Evolutionary conservation across 2,113 vertebrate species (phyloP).

Genomic region (Thinocorus orbignyianus): DNA sequence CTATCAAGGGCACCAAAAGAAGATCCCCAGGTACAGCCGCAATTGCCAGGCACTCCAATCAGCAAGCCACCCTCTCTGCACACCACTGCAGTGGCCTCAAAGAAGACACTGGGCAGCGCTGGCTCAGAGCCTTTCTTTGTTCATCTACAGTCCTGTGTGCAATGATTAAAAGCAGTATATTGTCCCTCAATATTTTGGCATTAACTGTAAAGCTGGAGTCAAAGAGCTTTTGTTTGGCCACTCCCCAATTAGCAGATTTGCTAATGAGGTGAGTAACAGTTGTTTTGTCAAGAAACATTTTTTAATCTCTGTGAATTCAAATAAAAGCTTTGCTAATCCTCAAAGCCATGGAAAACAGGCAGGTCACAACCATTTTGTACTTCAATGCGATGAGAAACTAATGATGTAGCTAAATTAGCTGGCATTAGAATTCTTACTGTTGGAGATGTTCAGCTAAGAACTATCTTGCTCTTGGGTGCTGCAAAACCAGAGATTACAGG

Average conservation of each 20-base stretch:
- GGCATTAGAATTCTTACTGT: background rate
- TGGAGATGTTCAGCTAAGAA: background rate
- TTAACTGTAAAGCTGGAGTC: background rate
- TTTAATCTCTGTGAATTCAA: background rate
- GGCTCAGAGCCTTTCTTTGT: background rate
- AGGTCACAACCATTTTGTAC: background rate
- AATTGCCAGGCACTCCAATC: background rate
- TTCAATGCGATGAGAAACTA: background rate
- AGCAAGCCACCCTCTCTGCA: background rate
- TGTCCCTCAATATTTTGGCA: background rate
- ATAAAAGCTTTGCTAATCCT: background rate
- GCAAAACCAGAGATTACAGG: background rate
- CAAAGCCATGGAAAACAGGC: background rate
- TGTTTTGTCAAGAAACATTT: slow-evolving; percentile 44
- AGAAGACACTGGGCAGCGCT: background rate
- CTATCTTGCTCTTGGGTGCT: background rate
- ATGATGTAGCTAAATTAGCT: background rate
- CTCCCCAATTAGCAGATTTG: slow-evolving; percentile 33
- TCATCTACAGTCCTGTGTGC: background rate
- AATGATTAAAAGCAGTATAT: background rate
- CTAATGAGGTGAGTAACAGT: background rate
- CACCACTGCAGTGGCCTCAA: background rate
- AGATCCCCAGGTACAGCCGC: background rate
- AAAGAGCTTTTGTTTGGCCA: background rate
- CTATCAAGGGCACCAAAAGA: background rate